Evolutionary conservation across 2,113 vertebrate genomes (phyloP), one percentile per base, ranked within the genome.

Genomic region (Murina feae): DNA sequence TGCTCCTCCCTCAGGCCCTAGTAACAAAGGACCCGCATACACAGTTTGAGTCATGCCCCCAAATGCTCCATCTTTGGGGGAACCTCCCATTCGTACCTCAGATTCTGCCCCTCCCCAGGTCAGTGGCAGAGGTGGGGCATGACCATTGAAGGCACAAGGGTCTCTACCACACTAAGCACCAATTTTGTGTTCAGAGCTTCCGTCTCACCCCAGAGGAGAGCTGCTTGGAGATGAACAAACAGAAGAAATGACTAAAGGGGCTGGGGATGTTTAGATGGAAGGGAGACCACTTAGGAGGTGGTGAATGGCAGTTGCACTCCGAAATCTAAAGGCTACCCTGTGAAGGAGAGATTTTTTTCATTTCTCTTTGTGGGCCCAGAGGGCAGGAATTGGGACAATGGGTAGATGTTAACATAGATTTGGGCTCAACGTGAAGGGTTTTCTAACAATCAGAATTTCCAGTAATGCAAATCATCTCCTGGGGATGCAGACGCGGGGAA

Each of bases 361-460:
- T 86, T 89, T 89, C 71, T 84, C 44, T 83, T 49, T 68, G 20
- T 65, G 78, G 66, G 20, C 17, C 42, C 16, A 37, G 49, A 86
- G 75, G 42, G 17, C 58, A 71, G 76, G 84, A 94, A 72, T 21
- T 72, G 39, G 42, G 71, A 76, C 20, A n/a, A 21, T n/a, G 25
- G 21, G 55, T 51, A 18, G 69, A 49, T 32, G 80, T 53, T 55
- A 75, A 49, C 92, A 68, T 35, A 49, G n/a, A 85, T 44, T 95
- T 87, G 80, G 66, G 66, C 51, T 82, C 78, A 42, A 32, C 9
- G 7, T 9, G 49, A 93, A 82, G 72, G 51, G 18, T 85, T 81
- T 90, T 81, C 72, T 92, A 91, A 44, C 35, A 1, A 23, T 92
- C 85, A 93, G 78, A 90, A 90, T 96, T 88, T 85, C 93, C 82